phyloP scores from a whole-genome alignment of 2,113 vertebrate species.

The Lonchura striata region DNA sequence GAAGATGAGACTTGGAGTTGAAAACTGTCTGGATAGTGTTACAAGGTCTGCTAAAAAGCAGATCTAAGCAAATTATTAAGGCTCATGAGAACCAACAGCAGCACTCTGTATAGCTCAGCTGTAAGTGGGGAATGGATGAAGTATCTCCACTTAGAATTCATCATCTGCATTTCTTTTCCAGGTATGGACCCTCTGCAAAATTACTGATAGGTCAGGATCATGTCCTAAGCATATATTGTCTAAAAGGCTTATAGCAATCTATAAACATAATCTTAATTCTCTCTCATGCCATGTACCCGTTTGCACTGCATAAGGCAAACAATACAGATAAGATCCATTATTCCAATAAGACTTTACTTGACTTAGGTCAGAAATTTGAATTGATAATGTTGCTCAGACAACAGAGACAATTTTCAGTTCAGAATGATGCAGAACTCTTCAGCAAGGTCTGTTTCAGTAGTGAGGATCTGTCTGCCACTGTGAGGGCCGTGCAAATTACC shows the following conservation, averaged over 20 bases:
- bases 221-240: not conserved
- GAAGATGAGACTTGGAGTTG: constrained; percentile 23
- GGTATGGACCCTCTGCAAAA: not conserved
- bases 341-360: not conserved
- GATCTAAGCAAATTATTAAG: not conserved
- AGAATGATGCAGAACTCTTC: not conserved
- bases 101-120: not conserved
- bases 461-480: not conserved
- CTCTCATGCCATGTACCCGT: not conserved
- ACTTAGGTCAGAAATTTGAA: not conserved
- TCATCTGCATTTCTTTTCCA: not conserved
- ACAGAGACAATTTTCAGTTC: not conserved
- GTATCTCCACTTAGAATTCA: not conserved
- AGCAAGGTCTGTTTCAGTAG: not conserved
- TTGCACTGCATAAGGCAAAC: not conserved
- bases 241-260: not conserved
- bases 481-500: not conserved
- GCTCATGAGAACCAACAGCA: not conserved
- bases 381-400: not conserved
- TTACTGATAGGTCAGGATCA: not conserved
- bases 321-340: not conserved
- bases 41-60: constrained; percentile 9
- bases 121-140: not conserved
- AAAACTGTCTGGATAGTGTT: constrained; percentile 22
- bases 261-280: not conserved